phyloP scores from a whole-genome alignment of 2,113 vertebrate genomes.

The Sylvicapra grimmia region DNA sequence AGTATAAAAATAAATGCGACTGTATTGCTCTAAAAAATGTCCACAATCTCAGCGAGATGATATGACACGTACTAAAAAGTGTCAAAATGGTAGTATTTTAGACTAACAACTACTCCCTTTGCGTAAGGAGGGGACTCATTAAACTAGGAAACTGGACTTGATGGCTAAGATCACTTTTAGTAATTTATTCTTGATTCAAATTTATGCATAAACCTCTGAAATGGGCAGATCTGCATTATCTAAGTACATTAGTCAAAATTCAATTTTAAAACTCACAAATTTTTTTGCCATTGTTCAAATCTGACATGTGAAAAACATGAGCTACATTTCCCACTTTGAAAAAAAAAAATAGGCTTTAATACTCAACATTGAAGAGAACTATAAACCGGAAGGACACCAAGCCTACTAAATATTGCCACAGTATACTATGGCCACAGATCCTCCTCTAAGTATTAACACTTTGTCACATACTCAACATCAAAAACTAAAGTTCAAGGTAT shows the following conservation, averaged over 20 bases:
- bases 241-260: conserved; percentile 6
- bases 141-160: not conserved
- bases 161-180: conserved; percentile 4
- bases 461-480: not conserved
- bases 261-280: not conserved
- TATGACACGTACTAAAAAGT: not conserved
- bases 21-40: not conserved
- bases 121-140: not conserved
- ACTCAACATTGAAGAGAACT: not conserved
- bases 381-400: not conserved
- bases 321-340: not conserved
- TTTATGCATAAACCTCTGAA: conserved; percentile 16
- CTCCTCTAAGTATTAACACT: not conserved
- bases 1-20: conserved; percentile 7
- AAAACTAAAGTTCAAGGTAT: conserved; percentile 10
- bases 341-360: not conserved
- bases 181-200: conserved; percentile 26
- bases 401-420: not conserved
- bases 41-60: conserved; percentile 3
- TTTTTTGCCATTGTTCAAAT: not conserved
- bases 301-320: not conserved
- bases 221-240: not conserved
- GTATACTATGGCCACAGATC: not conserved
- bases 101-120: conserved; percentile 1
- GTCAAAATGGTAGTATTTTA: not conserved